phyloP scores from a whole-genome alignment of 2,888 invertebrate genomes.

The Clivina fossor region DNA sequence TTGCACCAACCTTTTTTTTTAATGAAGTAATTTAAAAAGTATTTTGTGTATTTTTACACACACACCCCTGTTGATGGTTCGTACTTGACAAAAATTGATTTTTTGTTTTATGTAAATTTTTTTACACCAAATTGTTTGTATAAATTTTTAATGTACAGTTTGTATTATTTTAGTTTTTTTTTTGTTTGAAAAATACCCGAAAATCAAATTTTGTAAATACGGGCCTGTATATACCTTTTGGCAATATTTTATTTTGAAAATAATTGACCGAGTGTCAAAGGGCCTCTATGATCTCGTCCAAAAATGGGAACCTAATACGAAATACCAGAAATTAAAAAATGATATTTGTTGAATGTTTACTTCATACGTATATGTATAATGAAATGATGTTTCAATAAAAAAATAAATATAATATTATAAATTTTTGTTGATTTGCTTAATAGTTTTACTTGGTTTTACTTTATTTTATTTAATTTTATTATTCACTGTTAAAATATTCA shows the following conservation, averaged over 20 bases:
- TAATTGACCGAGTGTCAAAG: slow-evolving; percentile 13
- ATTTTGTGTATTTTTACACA: no score
- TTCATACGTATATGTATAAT: slow-evolving; percentile 52
- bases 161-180: no score
- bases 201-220: slow-evolving; percentile 1
- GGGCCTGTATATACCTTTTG: slow-evolving; percentile 19
- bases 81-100: no score
- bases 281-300: slow-evolving; percentile 48
- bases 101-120: no score
- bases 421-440: no score
- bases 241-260: slow-evolving; percentile 32
- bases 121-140: no score
- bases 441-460: no score
- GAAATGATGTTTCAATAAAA: slow-evolving; percentile 52
- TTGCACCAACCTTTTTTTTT: slow-evolving; percentile 11
- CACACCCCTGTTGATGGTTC: no score
- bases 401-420: slow-evolving; percentile 49
- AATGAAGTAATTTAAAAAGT: slow-evolving; percentile 17
- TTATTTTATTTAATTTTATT: no score
- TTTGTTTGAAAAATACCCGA: no score
- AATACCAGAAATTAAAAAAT: slow-evolving; percentile 30
- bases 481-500: no score
- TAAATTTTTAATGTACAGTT: no score
- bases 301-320: slow-evolving; percentile 45
- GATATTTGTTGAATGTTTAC: slow-evolving; percentile 50